Evolutionary conservation across 1,140 invertebrate species (phyloP), one percentile per base, ranked within the genome.

Genomic region (Zaprionus ghesquierei): DNA sequence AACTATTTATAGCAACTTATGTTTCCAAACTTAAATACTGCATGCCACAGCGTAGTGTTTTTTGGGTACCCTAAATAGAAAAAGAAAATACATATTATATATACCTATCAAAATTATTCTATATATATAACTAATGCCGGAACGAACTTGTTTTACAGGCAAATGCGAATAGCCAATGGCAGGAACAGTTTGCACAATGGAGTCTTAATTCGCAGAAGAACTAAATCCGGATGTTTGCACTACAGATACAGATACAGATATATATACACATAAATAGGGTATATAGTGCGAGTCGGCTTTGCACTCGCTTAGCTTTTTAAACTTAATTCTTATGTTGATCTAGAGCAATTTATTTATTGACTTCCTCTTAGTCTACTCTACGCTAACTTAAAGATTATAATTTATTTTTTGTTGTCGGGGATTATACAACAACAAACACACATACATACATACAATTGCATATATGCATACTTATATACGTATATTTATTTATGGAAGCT

Each of bases 101-200:
- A 13, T 22, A 29, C 8, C 8, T 23, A 38, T 59, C 23, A 64
- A 61, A 18, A 46, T 20, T 20, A 22, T 46, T 22, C 4, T 4
- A 46, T 20, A 22, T 12, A 46, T 46, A 46, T 12, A 12, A 18
- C 33, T 31, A 70, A 51, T 50, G 27, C 5, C 4, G 5, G 2
- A 2, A 5, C 27, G 15, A 15, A 25, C 31, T 41, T 51, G 6
- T 55, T 54, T 76, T 82, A 4, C 77, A 91, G 91, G 78, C 82
- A 77, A 92, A 91, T 89, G 79, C 79, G 77, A 92, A 89, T 87
- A 91, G 76, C 75, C 91, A 92, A 61, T 92, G 91, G 91, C 91
- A 92, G 80, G 91, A 92, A 60, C 91, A 92, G 73, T 92, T 92
- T 74, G 91, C 91, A 61, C 91, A 92, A 81, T 92, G 91, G 91